Conservation (phyloP, 2,113 vertebrate species). For the Psophia crepitans region DNA sequence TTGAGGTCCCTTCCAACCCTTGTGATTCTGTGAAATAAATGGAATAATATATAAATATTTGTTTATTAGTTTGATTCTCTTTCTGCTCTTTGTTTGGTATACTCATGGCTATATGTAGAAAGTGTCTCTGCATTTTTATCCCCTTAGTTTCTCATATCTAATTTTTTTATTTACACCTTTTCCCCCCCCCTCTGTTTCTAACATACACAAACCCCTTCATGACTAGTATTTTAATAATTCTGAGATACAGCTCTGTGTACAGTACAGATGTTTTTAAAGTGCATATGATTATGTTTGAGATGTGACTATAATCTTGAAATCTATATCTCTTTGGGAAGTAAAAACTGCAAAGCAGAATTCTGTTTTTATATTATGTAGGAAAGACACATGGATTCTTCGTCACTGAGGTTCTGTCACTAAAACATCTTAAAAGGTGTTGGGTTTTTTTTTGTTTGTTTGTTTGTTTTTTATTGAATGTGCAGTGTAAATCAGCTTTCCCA, state of each 20-base stretch:
- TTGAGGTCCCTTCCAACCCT: no score
- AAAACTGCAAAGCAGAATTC: constrained; percentile 38
- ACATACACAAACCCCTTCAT: background rate
- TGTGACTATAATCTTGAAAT: constrained; percentile 4
- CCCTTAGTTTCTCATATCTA: background rate
- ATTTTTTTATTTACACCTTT: background rate
- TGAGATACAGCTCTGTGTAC: background rate
- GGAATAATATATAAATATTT: background rate
- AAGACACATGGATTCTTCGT: constrained; percentile 1
- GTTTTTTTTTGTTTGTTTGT: no score
- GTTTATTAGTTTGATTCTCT: background rate
- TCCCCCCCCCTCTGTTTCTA: background rate
- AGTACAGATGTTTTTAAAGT: background rate
- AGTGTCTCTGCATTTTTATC: background rate
- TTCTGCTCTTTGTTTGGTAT: background rate
- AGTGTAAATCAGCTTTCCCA: constrained; percentile 60
- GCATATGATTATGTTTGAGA: background rate
- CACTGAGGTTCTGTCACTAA: constrained; percentile 44
- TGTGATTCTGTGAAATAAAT: no score
- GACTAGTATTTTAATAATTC: background rate
- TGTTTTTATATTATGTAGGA: background rate
- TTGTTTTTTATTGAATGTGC: constrained; percentile 52
- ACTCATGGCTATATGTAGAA: background rate
- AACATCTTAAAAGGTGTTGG: constrained; percentile 21
- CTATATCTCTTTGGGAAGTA: background rate